Percentiles rank a stretch among this genome's conserved stretches.
Conservation (phyloP, 2,888 invertebrate genomes). For the Dusona sp. region DNA sequence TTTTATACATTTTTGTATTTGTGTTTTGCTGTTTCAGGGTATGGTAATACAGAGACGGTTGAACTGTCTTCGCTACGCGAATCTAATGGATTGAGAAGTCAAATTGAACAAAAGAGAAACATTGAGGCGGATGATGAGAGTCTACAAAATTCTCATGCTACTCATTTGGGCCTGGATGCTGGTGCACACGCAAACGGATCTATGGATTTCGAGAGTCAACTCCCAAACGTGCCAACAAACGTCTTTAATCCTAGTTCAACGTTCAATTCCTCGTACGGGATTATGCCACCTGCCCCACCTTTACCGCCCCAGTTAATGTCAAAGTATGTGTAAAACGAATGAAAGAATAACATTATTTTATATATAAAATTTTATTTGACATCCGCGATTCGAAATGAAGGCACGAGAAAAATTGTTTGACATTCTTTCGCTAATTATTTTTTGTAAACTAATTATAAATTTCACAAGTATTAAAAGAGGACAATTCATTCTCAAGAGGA, state of each 20-base stretch:
- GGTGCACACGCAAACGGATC: constrained; percentile 71
- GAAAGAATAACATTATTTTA: background rate
- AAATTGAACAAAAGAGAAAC: constrained; percentile 79
- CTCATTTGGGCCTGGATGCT: constrained; percentile 26
- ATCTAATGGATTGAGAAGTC: constrained; percentile 81
- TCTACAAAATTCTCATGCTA: constrained; percentile 36
- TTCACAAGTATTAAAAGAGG: too few species aligned
- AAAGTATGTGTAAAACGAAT: constrained; percentile 71
- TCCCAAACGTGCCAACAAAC: constrained; percentile 70
- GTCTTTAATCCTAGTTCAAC: constrained; percentile 70
- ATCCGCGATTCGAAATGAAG: too few species aligned
- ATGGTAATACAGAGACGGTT: constrained; percentile 83
- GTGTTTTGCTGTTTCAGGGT: constrained; percentile 74
- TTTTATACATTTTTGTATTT: background rate
- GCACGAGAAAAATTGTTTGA: too few species aligned
- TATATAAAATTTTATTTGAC: too few species aligned
- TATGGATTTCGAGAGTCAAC: constrained; percentile 78
- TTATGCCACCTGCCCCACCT: constrained; percentile 85
- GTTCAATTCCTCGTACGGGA: constrained; percentile 70
- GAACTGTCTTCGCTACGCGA: constrained; percentile 78
- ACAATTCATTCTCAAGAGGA: too few species aligned
- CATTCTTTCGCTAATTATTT: too few species aligned
- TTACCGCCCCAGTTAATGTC: constrained; percentile 86
- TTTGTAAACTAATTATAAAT: background rate
- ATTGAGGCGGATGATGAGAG: constrained; percentile 64